These are phyloP conservation scores for Drosophila pseudoananassae DNA, from an alignment of 1,140 invertebrate genomes.

Conservation along the genomic window DNA sequence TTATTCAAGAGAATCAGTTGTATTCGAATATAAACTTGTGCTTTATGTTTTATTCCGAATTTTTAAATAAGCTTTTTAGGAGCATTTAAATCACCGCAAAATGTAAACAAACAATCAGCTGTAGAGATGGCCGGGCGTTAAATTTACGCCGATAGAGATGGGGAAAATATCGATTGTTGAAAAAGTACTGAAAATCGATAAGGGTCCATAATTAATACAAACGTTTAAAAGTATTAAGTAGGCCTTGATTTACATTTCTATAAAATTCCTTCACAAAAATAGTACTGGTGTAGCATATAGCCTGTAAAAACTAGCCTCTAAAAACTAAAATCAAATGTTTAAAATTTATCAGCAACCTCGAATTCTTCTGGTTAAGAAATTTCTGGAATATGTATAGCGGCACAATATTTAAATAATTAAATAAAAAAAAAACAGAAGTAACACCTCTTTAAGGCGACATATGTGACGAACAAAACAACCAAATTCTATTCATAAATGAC, in stretches of 20 bases:
- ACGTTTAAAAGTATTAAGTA: not conserved
- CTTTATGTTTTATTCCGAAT: not conserved
- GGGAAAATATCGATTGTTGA: not conserved
- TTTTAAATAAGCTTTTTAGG: not conserved
- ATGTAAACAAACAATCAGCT: conserved; percentile 2
- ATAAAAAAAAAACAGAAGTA: not conserved
- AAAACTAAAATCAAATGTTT: conserved; percentile 4
- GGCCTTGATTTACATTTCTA: not conserved
- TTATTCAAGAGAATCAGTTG: not conserved
- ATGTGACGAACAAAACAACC: conserved; percentile 9
- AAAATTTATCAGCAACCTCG: not conserved
- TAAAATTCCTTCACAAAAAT: not conserved
- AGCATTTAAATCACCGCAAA: not conserved
- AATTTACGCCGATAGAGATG: not conserved
- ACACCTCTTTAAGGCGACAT: not conserved
- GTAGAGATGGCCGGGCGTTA: not conserved
- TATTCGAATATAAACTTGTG: not conserved
- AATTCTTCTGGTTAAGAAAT: not conserved
- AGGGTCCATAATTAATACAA: not conserved
- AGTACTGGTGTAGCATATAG: not conserved
- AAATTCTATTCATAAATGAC: not conserved
- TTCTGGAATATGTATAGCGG: conserved; percentile 1
- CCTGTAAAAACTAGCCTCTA: not conserved
- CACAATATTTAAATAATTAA: not conserved
- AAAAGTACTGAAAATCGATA: no score